Evolutionary conservation across 2,888 invertebrate genomes (phyloP), one percentile per base, ranked within the genome.

Genomic region (Dinocampus coccinellae): DNA sequence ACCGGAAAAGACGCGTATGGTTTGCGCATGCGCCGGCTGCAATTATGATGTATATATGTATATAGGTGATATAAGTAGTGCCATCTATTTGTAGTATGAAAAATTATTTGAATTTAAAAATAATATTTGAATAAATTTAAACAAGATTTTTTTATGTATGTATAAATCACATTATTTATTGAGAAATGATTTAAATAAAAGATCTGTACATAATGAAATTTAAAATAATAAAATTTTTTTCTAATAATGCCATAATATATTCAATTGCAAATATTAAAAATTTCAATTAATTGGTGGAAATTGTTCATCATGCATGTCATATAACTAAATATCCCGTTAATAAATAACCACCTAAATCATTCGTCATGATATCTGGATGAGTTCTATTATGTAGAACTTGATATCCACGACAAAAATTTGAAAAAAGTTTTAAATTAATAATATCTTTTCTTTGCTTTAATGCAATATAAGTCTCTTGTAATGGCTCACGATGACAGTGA

Each of bases 311-410:
- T 3, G 11, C 0, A 47, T 16, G 16, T 78, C 53, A 81, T n/a
- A 79, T 75, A 29, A 87, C 83, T 69, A 85, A 77, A 70, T 88
- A 91, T 72, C 94, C 98, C 75, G 93, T 92, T 76, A 99, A 89
- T 74, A 99, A 88, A 88, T 93, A 98, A 0, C 99, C 99, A 82
- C 98, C 95, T 72, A 92, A 92, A 58, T 93, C 93, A 84, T 92
- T 94, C 94, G 97, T 98, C 80, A 92, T 92, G 39, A 98, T 96
- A 84, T 95, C 93, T 1, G 99, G 99, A 90, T 99, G 99, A 20
- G 98, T 98, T 85, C 99, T 91, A 77, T 95, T 93, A 1, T 94
- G 93, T 75, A 97, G 88, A 34, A 97, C 93, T 91, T 98, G 98
- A 89, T 97, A 97, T 79, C 93, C 92, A 77, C 98, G 91, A 87